Percentiles rank a stretch among this genome's conserved stretches.
Conservation (phyloP, 1,140 invertebrate species). For the Papilio glaucus region DNA sequence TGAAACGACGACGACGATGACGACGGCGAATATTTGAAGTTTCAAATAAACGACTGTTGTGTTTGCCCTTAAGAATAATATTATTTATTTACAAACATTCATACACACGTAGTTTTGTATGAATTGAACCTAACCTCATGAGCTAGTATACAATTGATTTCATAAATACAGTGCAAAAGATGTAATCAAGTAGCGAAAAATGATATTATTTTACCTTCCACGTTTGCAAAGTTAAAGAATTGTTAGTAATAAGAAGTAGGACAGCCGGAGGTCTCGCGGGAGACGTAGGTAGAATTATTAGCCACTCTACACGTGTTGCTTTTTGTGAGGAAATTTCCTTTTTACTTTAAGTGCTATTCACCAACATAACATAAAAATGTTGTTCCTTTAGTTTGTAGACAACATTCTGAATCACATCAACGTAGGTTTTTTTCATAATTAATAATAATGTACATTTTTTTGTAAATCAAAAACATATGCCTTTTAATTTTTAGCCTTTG, state of each 20-base stretch:
- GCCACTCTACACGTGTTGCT: constrained; percentile 34
- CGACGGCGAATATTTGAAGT: no score
- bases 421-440: background rate
- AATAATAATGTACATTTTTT: no score
- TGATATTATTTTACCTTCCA: background rate
- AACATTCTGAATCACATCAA: background rate
- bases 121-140: no score
- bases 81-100: no score
- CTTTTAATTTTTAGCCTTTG: no score
- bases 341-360: constrained; percentile 30
- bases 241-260: constrained; percentile 24
- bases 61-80: no score
- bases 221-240: constrained; percentile 18
- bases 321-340: constrained; percentile 30
- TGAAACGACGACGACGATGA: no score
- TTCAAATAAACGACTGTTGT: no score
- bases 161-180: no score
- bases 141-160: no score
- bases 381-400: background rate
- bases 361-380: constrained; percentile 2
- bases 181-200: constrained; percentile 9
- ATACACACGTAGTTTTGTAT: no score
- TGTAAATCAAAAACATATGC: no score
- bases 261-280: constrained; percentile 7
- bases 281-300: constrained; percentile 30